Evolutionary conservation across 2,797 vertebrate genomes (phyloP), one percentile per base, ranked within the genome.

Genomic region (Podargus strigoides): DNA sequence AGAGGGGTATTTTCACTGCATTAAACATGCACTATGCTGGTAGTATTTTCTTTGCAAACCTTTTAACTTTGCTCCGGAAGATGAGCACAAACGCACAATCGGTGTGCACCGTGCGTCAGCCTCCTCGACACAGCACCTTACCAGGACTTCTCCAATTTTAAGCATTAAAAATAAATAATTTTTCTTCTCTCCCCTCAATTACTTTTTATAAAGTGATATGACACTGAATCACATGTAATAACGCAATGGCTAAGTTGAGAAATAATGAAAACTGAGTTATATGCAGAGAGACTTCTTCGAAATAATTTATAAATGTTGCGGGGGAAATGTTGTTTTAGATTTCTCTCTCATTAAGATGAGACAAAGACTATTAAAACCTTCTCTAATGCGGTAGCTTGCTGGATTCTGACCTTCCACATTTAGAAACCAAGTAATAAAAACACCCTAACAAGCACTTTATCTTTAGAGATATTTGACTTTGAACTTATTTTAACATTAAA

Each of bases 401-500:
- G 90, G 96, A 97, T 97, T 96, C 97, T 97, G 97, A 98, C 97
- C 97, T 97, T 97, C 96, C 97, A 96, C 94, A 97, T 97, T 96
- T 96, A 90, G 96, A 97, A 97, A 93, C 76, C 75, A 93, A 96
- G 96, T 96, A 96, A 97, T 96, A 97, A 97, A 97, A 97, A 90
- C 94, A 96, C 87, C 95, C 96, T 96, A 96, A 94, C 94, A 95
- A 81, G 87, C 80, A 85, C 75, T 95, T 97, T 95, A 97, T 96
- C 97, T 96, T 95, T 94, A 91, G 96, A 97, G 91, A 97, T 97
- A 97, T 96, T 94, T 97, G 97, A 97, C 96, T 98, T 98, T 98
- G 97, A 98, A 97, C 97, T 97, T 97, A 95, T 97, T 97, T 97
- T 97, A 97, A 97, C 96, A 95, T 97, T 95, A 89, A 96, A 97